A percentile compares a stretch with the other conserved stretches of the same genome.
These are phyloP conservation scores for Coreoperca whiteheadi DNA, from an alignment of 2,113 vertebrate species.

Conservation along the genomic window DNA sequence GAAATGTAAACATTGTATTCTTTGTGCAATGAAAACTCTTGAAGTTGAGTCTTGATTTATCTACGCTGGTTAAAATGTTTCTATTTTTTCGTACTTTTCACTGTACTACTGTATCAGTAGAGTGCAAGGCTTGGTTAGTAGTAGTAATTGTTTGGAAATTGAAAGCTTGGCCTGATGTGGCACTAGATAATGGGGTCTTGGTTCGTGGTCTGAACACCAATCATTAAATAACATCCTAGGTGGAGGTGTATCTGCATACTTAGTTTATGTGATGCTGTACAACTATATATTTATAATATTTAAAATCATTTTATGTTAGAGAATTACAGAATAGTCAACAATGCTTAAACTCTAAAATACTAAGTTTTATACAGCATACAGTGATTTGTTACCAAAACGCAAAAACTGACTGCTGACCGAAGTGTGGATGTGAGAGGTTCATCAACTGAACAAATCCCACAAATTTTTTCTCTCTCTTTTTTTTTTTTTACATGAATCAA, in stretches of 20 bases:
- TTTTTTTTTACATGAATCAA: no score
- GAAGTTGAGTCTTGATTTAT: background rate
- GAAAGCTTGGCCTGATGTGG: background rate
- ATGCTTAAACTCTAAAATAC: background rate
- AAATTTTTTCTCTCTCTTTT: no score
- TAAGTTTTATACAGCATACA: background rate
- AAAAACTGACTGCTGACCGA: background rate
- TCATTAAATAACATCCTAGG: background rate
- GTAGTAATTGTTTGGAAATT: background rate
- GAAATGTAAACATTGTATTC: slow-evolving; percentile 4
- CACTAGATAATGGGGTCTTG: background rate
- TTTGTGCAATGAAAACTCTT: background rate
- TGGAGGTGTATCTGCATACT: background rate
- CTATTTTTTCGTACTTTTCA: background rate
- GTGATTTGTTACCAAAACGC: background rate
- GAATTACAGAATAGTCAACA: background rate
- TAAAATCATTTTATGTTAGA: background rate
- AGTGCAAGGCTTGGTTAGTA: background rate
- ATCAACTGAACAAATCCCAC: slow-evolving; percentile 20
- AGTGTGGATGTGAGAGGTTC: background rate
- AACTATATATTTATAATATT: background rate
- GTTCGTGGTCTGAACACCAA: background rate
- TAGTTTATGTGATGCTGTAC: background rate
- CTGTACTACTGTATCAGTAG: background rate
- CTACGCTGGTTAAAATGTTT: background rate